Evolutionary conservation across 2,888 invertebrate genomes (phyloP).

Genomic region (Papilio gigon): DNA sequence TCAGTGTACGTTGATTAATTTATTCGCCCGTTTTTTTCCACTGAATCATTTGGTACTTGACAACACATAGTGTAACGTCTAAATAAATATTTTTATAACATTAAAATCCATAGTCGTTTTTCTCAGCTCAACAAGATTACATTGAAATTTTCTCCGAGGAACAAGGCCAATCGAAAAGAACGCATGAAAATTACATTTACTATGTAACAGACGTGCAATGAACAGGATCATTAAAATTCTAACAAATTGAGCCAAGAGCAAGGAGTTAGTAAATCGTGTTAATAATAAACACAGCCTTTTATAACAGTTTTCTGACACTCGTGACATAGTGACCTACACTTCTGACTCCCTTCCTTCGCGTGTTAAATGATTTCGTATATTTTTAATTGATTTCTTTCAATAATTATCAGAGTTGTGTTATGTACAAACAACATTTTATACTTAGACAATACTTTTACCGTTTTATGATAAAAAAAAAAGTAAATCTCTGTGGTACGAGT

Average conservation of each 20-base stretch:
- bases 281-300: constrained; percentile 13
- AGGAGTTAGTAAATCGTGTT: constrained; percentile 14
- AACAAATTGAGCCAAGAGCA: constrained; percentile 31
- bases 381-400: no score
- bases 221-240: constrained; percentile 40
- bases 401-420: no score
- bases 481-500: background rate
- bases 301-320: background rate
- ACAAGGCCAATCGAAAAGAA: constrained; percentile 29
- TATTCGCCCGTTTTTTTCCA: background rate
- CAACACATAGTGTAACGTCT: background rate
- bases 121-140: background rate
- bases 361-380: no score
- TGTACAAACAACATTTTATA: no score
- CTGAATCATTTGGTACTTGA: background rate
- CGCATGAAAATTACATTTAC: constrained; percentile 39
- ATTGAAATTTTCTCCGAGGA: constrained; percentile 28
- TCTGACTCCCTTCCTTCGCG: no score
- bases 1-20: constrained; percentile 19
- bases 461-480: background rate
- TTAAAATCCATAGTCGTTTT: background rate
- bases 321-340: background rate
- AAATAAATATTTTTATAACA: background rate
- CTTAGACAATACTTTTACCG: no score
- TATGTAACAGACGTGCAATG: constrained; percentile 33